phyloP scores from a whole-genome alignment of 92 coral and sea anemone species.

The Anthopleura xanthogrammica region DNA sequence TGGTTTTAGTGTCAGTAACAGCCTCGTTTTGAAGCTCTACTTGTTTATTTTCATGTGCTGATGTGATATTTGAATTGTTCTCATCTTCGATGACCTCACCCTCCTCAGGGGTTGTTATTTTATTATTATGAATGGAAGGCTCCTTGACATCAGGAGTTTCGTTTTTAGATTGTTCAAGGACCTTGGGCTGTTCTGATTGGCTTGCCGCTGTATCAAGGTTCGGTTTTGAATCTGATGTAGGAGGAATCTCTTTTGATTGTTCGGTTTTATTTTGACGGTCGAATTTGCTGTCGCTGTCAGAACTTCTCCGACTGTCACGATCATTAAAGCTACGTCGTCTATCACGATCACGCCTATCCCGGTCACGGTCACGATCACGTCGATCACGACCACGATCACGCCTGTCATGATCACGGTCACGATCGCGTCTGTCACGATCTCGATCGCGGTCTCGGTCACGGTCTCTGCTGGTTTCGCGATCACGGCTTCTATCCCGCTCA shows the following conservation, averaged over 20 bases:
- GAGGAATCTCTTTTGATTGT: background rate
- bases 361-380: conserved; percentile 10
- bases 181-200: background rate
- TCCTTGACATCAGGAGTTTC: conserved; percentile 8
- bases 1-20: conserved; percentile 17
- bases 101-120: conserved; percentile 58
- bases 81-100: conserved; percentile 78
- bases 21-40: conserved; percentile 25
- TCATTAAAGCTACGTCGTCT: conserved; percentile 46
- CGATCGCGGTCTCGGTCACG: conserved; percentile 35
- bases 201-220: background rate
- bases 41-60: background rate
- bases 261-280: conserved; percentile 20
- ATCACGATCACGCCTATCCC: conserved; percentile 32
- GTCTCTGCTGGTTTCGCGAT: conserved; percentile 14
- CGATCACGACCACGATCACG: conserved; percentile 14
- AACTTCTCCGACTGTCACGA: conserved; percentile 56
- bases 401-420: conserved; percentile 36
- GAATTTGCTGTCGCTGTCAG: conserved; percentile 16
- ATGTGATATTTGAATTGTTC: background rate
- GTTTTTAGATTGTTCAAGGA: background rate
- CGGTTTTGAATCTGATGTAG: background rate
- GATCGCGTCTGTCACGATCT: conserved; percentile 48
- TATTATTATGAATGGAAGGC: conserved; percentile 24
- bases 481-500: conserved; percentile 22